A percentile compares a stretch with the other conserved stretches of the same genome.
Conservation (phyloP, 1,140 invertebrate species). For the Papilio helenus region DNA sequence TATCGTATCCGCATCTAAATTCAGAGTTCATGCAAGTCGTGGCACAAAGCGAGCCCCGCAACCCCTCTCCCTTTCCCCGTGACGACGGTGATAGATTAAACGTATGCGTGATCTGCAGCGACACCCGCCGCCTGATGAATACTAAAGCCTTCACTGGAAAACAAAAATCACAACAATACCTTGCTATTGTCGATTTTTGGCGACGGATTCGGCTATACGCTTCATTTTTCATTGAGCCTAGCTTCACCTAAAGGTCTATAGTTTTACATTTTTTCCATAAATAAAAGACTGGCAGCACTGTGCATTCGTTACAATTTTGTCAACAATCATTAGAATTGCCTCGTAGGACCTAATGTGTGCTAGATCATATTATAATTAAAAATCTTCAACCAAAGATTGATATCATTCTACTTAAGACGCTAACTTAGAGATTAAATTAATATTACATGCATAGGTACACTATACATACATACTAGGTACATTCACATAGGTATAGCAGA, state of each 20-base stretch:
- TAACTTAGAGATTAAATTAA: not conserved
- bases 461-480: not conserved
- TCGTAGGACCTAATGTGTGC: too few relatives aligned
- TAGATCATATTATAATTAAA: too few relatives aligned
- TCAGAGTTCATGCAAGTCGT: not conserved
- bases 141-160: not conserved
- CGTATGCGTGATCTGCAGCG: slow-evolving; percentile 21
- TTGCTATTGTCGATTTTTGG: slow-evolving; percentile 10
- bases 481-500: too few relatives aligned
- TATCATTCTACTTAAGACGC: too few relatives aligned
- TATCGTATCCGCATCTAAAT: not conserved
- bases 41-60: not conserved
- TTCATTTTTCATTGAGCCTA: not conserved
- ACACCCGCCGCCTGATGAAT: slow-evolving; percentile 19
- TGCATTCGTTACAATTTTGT: too few relatives aligned
- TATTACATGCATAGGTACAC: too few relatives aligned
- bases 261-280: not conserved
- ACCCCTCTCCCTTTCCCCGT: not conserved
- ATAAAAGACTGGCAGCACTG: not conserved
- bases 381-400: too few relatives aligned
- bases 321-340: too few relatives aligned
- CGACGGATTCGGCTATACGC: not conserved
- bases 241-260: not conserved
- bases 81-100: slow-evolving; percentile 19
- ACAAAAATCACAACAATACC: not conserved